These are phyloP conservation scores for Anarrhichthys ocellatus DNA, from an alignment of 2,113 vertebrate species.

Conservation along the genomic window DNA sequence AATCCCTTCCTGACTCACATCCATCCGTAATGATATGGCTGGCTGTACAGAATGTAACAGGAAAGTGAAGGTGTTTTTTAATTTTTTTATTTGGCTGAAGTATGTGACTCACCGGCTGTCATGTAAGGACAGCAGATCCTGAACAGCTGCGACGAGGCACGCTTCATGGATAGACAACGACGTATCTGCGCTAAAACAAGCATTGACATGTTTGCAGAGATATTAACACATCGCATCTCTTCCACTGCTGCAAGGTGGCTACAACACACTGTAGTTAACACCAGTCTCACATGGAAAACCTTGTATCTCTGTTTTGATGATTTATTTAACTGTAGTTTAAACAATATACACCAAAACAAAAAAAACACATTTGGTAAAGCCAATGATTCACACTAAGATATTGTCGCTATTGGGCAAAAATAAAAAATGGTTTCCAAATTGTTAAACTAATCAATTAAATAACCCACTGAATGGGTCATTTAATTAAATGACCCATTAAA, in stretches of 20 bases:
- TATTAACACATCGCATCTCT: neutral
- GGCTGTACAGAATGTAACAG: neutral
- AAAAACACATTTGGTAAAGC: neutral
- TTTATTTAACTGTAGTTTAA: too few species aligned
- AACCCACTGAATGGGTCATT: too few species aligned
- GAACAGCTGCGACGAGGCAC: constrained; percentile 47
- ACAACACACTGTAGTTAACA: neutral
- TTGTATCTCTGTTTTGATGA: neutral
- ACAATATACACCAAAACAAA: neutral
- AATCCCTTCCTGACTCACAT: constrained; percentile 43
- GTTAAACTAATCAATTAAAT: constrained; percentile 36
- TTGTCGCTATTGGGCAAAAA: neutral
- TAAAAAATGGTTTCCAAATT: neutral
- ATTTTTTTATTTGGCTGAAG: neutral
- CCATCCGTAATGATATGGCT: neutral
- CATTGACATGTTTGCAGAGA: constrained; percentile 21
- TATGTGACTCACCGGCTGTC: constrained; percentile 45
- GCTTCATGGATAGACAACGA: neutral
- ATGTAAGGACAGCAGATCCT: neutral
- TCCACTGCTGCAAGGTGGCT: neutral
- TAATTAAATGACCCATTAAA: constrained; percentile 32
- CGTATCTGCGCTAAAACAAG: constrained; percentile 11
- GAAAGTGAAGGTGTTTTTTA: constrained; percentile 4
- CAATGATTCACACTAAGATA: neutral
- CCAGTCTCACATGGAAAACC: neutral